Evolutionary conservation across 2,797 vertebrate species (phyloP), one percentile per base, ranked within the genome.

Genomic region (Echeneis naucrates): DNA sequence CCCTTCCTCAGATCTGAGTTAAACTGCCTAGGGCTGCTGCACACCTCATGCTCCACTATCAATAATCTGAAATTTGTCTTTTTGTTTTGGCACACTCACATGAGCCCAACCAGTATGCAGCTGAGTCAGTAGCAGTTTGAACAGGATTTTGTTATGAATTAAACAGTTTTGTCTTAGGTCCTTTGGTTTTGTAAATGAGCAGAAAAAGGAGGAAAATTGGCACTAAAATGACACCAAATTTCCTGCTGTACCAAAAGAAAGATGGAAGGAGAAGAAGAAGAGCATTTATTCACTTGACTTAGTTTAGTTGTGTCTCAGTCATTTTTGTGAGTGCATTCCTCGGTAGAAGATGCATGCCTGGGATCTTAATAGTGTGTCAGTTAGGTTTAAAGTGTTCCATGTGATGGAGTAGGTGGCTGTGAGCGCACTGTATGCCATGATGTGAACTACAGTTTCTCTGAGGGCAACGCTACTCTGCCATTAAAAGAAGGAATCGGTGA

Each of bases 391-490:
- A 88, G 78, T 77, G 76, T 68, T 84, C 75, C 66, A 23, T 85
- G 79, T 88, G 87, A 87, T 89, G 75, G 77, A 91, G 85, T 75
- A 88, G 86, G 86, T 89, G 87, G 82, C 75, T 86, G 54, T 58
- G 72, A 80, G 78, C 76, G 23, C 52, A 35, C 75, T 79, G 78
- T 54, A 70, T 67, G 82, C 69, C 48, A 65, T 76, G 86, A 80
- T 44, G 47, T 50, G 72, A 57, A 64, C 58, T 55, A 50, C 56
- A 53, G 64, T 57, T 71, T 63, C 62, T 76, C 47, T 63, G 47
- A 23, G 64, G 61, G 63, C 80, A 66, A 75, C 58, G 47, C 55
- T 59, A 51, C 56, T 54, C 76, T 75, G 59, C 64, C 58, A 83
- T 74, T 69, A 21, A 65, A 56, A 73, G 67, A 57, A 74, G 62